These are phyloP conservation scores for Lasioglossum oenotherae DNA, from an alignment of 2,888 invertebrate genomes.

Conservation along the genomic window DNA sequence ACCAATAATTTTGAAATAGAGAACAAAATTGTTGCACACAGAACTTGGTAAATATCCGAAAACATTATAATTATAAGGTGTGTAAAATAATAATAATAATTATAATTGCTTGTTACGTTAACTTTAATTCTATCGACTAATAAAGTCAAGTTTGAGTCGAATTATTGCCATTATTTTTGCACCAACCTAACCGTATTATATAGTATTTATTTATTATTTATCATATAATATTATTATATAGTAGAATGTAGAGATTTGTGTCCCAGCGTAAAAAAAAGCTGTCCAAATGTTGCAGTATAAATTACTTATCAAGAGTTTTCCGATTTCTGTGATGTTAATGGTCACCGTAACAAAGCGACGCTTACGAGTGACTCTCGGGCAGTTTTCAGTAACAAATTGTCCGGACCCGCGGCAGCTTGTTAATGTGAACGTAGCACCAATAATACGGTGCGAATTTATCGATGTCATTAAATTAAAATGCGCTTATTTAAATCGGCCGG, in stretches of 20 bases:
- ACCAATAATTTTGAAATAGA: not conserved
- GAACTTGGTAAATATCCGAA: too few species aligned
- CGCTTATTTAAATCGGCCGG: conserved; percentile 57
- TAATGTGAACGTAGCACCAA: conserved; percentile 51
- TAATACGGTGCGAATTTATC: conserved; percentile 53
- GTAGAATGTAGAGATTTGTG: not conserved
- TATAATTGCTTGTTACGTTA: not conserved
- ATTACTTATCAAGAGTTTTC: conserved; percentile 22
- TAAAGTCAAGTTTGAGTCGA: not conserved
- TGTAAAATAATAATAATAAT: not conserved
- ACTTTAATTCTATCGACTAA: not conserved
- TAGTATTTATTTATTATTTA: too few species aligned
- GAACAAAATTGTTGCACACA: too few species aligned
- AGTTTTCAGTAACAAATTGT: conserved; percentile 54
- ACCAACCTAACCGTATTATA: not conserved
- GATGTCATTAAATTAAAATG: conserved; percentile 59
- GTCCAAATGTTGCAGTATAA: not conserved
- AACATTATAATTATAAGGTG: too few species aligned
- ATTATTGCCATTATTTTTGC: not conserved
- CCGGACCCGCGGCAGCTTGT: conserved; percentile 29
- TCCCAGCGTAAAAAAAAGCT: not conserved
- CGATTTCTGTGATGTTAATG: conserved; percentile 21
- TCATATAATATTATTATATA: not conserved
- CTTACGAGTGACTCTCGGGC: not conserved
- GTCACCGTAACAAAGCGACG: conserved; percentile 5